Evolutionary conservation across 1,140 invertebrate genomes (phyloP), one percentile per base, ranked within the genome.

Genomic region (Drosophila pruinosa): DNA sequence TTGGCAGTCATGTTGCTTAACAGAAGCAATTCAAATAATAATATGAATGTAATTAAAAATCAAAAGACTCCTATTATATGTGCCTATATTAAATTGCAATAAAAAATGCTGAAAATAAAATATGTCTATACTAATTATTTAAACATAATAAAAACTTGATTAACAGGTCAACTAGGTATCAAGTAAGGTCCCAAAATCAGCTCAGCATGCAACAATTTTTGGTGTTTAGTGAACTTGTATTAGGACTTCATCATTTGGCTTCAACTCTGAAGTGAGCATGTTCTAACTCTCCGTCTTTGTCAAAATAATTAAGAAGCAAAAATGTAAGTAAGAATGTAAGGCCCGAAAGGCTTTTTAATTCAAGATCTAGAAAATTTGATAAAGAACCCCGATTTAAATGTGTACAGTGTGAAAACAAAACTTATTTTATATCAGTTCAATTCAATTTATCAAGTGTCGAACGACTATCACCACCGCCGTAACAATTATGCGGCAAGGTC

Each of bases 361-460:
- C 21, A 48, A 39, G 17, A 56, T 24, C 28, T 45, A 62, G 61
- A 31, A 56, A 54, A 53, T 34, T 48, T 39, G 5, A 56, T 62
- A 36, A n/a, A 45, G 14, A 38, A 54, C 26, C 12, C 10, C 52
- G 12, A 17, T 26, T 21, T 41, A 12, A 53, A 53, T 53, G n/a
- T n/a, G n/a, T n/a, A 41, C 3, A 22, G 3, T 12, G 12, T 62
- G 21, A 61, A 52, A 52, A 10, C 14, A 14, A 54, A 41, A 57
- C 31, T 34, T 34, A 57, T 52, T 45, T 24, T 10, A 12, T 63
- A 57, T 34, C 52, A 50, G 62, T 43, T 45, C 64, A 57, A 63
- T 57, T 62, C 50, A 56, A 68, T 26, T 57, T 43, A 3, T 57
- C 34, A 64, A 65, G 41, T 39, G 81, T 86, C 82, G 62, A 74